These are phyloP conservation scores for Lepidonotus clava DNA, from an alignment of 2,888 invertebrate species.

Conservation along the genomic window DNA sequence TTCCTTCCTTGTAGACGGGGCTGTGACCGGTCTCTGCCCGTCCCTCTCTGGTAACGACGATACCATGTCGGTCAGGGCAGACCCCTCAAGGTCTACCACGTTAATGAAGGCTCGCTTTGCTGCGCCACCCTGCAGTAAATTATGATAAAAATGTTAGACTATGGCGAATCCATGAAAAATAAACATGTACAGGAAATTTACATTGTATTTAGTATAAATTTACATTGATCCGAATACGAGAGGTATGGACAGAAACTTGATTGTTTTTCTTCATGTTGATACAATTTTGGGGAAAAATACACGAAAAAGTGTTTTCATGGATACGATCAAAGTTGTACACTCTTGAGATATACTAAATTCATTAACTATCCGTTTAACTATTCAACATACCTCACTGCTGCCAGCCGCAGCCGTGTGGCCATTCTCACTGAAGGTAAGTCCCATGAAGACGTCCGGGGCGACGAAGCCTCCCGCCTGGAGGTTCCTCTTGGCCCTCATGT, in stretches of 20 bases:
- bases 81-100: constrained; percentile 63
- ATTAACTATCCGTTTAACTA: too few relatives aligned
- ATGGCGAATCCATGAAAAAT: too few relatives aligned
- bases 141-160: not conserved
- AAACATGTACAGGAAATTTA: too few relatives aligned
- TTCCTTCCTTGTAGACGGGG: not conserved
- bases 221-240: too few relatives aligned
- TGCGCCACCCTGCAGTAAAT: constrained; percentile 10
- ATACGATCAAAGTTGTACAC: too few relatives aligned
- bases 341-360: too few relatives aligned
- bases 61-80: constrained; percentile 57
- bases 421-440: constrained; percentile 69
- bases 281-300: too few relatives aligned
- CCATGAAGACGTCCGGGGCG: constrained; percentile 77
- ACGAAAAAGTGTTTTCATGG: too few relatives aligned
- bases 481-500: constrained; percentile 70
- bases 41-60: constrained; percentile 55
- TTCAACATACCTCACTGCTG: not conserved
- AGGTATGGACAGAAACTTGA: too few relatives aligned
- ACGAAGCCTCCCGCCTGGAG: constrained; percentile 65
- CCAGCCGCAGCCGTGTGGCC: constrained; percentile 29
- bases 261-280: too few relatives aligned
- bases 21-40: not conserved
- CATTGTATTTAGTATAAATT: too few relatives aligned
- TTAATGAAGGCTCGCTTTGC: constrained; percentile 60